Base-by-base conservation (phyloP, 2,113 vertebrate genomes). In the Gorsachius goisagi region DNA sequence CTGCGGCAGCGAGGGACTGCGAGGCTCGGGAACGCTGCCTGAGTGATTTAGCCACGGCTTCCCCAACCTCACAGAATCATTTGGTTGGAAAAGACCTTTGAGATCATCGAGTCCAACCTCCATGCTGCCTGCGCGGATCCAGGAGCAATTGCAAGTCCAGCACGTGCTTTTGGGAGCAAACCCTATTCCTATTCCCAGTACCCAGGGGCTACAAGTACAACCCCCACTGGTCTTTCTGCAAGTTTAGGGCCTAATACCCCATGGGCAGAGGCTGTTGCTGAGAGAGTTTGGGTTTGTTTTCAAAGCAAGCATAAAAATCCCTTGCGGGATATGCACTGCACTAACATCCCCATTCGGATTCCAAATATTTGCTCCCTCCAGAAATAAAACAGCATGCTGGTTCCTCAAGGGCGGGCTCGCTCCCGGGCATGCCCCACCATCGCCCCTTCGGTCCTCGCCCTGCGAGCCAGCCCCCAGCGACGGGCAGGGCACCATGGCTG, bases 221-320 rank as follows among this genome's bases (percentile, higher is more conserved):
- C 9, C 24, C 21, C 21, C 41, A 27, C 18, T 0, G 9, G 50
- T 11, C 52, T 6, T 11, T 6, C 50, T 14, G 15, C 1, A 21
- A 75, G 49, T 41, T 19, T 18, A 27, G 24, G 12, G 27, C 35
- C 33, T 18, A 32, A 24, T 3, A 12, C 39, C 52, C 56, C 13
- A 39, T 33, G 26, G 53, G 24, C 58, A 41, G 41, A 37, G 27
- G 23, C 37, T 63, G n/a, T 24, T 2, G 1, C 22, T 47, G 53
- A n/a, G 52, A 8, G 19, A 15, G 11, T 37, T 20, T 21, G 44
- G 39, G 23, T 22, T 53, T 41, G 11, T 45, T 66, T 52, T 7
- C 45, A 35, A 50, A 47, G 24, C 55, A 53, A 85, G 45, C 4
- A 0, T 27, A 28, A 56, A 44, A 30, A 53, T 12, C 47, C 52